Base-by-base conservation (phyloP, 2,113 vertebrate species). In the Clupea harengus region DNA sequence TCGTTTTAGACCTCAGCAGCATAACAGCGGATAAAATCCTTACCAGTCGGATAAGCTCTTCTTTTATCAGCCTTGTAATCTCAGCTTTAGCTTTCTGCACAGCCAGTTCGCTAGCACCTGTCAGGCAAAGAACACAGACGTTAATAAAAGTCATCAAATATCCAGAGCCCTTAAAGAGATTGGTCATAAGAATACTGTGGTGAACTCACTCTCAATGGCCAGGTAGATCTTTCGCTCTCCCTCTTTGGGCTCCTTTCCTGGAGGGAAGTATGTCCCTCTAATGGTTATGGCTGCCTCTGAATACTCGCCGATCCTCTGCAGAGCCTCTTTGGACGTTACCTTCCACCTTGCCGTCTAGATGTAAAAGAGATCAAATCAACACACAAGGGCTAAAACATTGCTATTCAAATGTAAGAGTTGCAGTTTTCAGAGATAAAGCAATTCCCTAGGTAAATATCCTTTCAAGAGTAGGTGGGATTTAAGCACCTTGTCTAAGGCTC, bases 211-310 rank as follows among this genome's bases (percentile, higher is more conserved):
- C 93, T 99, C 98, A 87, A 99, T 99, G 86, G 98, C 98, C 93
- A 99, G 94, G 92, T 99, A 99, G 92, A 99, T 99, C 91, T 99
- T 99, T 82, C 98, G 93, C 81, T 99, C 98, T 91, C 98, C 98
- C 89, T 99, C 98, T 85, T 99, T 99, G 83, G 98, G 98, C 89
- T 99, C 98, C 94, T 99, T 99, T 87, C 98, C 98, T 52, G 98
- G 98, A 83, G 98, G 98, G 91, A 99, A 99, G 13, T 99, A 99
- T 0, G 98, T 99, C 89, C 98, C 98, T 92, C 98, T 95, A 94
- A 99, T 99, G 87, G 98, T 99, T 92, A 99, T 99, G 88, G 98
- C 98, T 2, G 98, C 98, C 93, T 99, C 98, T 6, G 98, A 99
- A 90, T 99, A 99, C 94, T 99, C 98, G 78, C 98, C 99, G 84